phyloP scores from a whole-genome alignment of 2,797 vertebrate species.

The Scolopax bukidnonensis region DNA sequence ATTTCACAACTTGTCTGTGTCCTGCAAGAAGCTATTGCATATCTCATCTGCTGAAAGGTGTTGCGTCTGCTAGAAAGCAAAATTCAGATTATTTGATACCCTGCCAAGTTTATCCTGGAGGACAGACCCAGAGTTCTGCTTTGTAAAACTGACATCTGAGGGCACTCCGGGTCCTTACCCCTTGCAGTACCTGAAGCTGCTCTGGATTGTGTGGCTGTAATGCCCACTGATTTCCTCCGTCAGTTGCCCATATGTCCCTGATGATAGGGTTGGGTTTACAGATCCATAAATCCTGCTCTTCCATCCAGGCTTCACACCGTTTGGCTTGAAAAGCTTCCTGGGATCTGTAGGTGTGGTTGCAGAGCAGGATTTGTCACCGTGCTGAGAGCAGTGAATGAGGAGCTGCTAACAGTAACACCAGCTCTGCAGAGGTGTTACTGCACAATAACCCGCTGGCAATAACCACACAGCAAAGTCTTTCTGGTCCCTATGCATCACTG shows the following conservation, averaged over 20 bases:
- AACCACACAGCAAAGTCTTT: not conserved
- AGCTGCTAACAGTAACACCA: not conserved
- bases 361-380: not conserved
- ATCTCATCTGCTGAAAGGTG: not conserved
- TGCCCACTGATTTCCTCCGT: not conserved
- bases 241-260: not conserved
- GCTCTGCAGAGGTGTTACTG: not conserved
- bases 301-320: not conserved
- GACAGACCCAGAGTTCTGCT: not conserved
- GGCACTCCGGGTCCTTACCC: not conserved
- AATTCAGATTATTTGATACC: not conserved
- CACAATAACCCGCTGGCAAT: not conserved
- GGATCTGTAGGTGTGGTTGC: not conserved
- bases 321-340: not conserved
- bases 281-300: not conserved
- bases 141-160: not conserved
- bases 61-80: not conserved
- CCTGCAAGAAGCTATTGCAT: not conserved
- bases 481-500: not conserved
- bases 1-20: not conserved
- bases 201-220: not conserved
- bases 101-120: not conserved
- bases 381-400: not conserved
- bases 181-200: not conserved
- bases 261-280: not conserved